Base-by-base conservation (phyloP, 1,140 invertebrate genomes). In the Lucilia cuprina region DNA sequence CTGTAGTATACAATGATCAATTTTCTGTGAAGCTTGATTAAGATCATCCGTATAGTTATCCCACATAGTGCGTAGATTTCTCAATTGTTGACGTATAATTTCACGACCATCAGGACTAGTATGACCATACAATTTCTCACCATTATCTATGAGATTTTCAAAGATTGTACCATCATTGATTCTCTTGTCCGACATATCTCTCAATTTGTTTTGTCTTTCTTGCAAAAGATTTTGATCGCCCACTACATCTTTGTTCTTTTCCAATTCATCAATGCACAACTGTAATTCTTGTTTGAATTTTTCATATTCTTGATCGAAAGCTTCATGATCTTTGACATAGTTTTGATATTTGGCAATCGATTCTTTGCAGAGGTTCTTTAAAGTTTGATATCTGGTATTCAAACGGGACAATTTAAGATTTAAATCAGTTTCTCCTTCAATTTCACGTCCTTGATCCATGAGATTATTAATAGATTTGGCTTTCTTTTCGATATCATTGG, bases 31-130 rank as follows among this genome's bases (percentile, higher is more conserved):
- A 7, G 95, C 94, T 74, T 92, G 93, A 89, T 96, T 96, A 60
- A 98, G 92, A 87, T 95, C 95, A 86, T 98, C 97, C 2, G 95
- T 95, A 85, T 98, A 95, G 75, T 94, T 94, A 87, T 98, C 97
- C 97, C 97, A 99, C 35, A 95, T 90, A 14, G 95, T 95, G 85
- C 97, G 93, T 65, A 99, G 91, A 84, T 95, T 94, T 87, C 96
- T 94, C 30, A 98, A 92, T 91, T 98, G 96, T 90, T 98, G 96
- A 74, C 98, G 92, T 75, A 99, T 96, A 30, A 96, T 94, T 92
- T 99, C 98, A 86, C 98, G 93, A 12, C 98, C 98, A 87, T 98
- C 97, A 2, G 97, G 96, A 77, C 97, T 97, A 9, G 98, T 99
- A 86, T 97, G 97, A 0, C 95, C 93, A 88, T 99, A 99, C 0